A percentile compares a stretch with the other conserved stretches of the same genome.
Conservation (phyloP, 1,140 invertebrate genomes). For the Trichomalopsis sarcophagae region DNA sequence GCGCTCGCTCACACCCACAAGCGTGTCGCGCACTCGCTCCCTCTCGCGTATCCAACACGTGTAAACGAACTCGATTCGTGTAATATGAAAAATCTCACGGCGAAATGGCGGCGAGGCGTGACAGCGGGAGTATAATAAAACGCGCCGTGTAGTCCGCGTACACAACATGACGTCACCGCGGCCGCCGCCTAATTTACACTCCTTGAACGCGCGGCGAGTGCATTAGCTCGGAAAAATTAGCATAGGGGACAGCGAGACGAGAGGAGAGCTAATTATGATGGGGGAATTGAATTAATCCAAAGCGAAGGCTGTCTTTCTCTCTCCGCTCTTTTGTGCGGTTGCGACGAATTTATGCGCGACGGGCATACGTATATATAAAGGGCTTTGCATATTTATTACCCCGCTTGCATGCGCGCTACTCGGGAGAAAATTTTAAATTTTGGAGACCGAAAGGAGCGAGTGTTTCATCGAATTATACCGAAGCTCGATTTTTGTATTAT, state of each 20-base stretch:
- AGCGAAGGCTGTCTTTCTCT: neutral
- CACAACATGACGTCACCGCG: constrained; percentile 69
- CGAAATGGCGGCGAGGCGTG: constrained; percentile 67
- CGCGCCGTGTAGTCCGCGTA: too few species aligned
- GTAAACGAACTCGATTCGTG: neutral
- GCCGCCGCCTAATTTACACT: constrained; percentile 58
- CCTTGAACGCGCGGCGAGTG: neutral
- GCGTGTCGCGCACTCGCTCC: too few species aligned
- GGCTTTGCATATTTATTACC: constrained; percentile 32
- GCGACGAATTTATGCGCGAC: constrained; percentile 18
- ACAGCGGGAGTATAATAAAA: constrained; percentile 55
- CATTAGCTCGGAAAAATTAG: constrained; percentile 26
- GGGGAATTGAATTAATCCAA: constrained; percentile 26
- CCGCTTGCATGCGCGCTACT: neutral
- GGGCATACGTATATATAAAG: neutral
- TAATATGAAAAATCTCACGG: neutral
- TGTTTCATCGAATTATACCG: neutral
- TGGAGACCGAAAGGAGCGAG: neutral
- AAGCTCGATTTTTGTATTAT: neutral
- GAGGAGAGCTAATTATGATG: constrained; percentile 19
- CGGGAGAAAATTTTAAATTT: neutral
- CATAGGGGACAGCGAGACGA: neutral
- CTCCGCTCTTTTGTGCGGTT: neutral
- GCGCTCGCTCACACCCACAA: neutral
- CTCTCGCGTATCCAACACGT: constrained; percentile 14